Evolutionary conservation across 2,113 vertebrate genomes (phyloP), one percentile per base, ranked within the genome.

Genomic region (Pionites leucogaster): DNA sequence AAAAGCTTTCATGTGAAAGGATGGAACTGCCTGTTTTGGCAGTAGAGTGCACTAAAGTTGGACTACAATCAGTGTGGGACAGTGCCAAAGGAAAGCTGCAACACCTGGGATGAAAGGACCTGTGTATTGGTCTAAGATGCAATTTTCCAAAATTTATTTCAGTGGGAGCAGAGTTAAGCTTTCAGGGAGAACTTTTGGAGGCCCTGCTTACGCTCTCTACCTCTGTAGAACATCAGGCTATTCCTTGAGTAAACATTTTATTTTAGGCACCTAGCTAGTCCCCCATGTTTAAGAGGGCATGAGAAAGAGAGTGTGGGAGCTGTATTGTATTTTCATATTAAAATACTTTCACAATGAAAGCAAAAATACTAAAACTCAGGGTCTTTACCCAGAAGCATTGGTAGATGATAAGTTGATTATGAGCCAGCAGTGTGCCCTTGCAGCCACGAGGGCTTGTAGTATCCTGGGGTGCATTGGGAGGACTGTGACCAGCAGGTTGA

Each of bases 71-170:
- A 86, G 4, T 47, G 35, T 23, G 47, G 49, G 63, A 50, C 11
- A 60, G 50, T 71, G 91, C 91, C 93, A 95, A 46, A 72, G 28
- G 80, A 94, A 72, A 84, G 31, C 72, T 95, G 57, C 41, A 65
- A 28, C 57, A 86, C 83, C 62, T 88, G 70, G 28, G 37, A 64
- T 60, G 49, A 79, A 68, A 82, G 16, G 28, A 76, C 13, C 37
- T 57, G 6, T 50, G 59, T 59, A 75, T 88, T 67, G 10, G 7
- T 69, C 74, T 69, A 31, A 75, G 42, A 88, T 8, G 49, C 37
- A 78, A 41, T 91, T 94, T 92, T 90, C 31, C n/a, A 22, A 76
- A 69, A 29, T 13, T 83, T 44, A 63, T 37, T 77, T 75, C 25
- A 80, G 13, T 31, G 60, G 57, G 13, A 90, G 44, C 35, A 59